These are phyloP conservation scores for Celastrina argiolus DNA, from an alignment of 2,888 invertebrate species.

Conservation along the genomic window DNA sequence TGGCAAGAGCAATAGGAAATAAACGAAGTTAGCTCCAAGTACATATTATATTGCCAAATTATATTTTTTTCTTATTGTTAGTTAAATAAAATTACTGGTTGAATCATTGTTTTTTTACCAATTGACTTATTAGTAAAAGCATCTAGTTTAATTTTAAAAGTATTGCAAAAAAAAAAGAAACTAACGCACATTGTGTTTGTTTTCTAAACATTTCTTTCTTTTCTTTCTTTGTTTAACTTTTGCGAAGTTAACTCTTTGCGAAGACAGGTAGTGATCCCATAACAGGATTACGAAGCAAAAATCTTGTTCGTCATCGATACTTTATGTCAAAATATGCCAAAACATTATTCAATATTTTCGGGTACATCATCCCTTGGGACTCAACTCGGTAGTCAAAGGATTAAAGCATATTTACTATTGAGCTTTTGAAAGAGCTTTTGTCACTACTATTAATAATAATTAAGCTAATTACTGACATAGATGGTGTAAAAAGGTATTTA, in stretches of 20 bases:
- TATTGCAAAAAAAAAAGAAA: conserved; percentile 10
- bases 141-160: too few species aligned
- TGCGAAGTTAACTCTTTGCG: neutral
- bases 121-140: too few species aligned
- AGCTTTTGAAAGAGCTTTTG: neutral
- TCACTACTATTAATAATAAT: neutral
- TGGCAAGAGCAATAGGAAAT: neutral
- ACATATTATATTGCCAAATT: too few species aligned
- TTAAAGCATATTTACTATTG: neutral
- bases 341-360: conserved; percentile 55
- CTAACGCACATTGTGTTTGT: neutral
- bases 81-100: neutral
- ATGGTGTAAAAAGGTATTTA: neutral
- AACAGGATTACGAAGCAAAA: conserved; percentile 58
- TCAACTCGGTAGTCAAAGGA: conserved; percentile 12
- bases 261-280: conserved; percentile 52
- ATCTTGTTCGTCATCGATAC: conserved; percentile 35
- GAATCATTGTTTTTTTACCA: too few species aligned
- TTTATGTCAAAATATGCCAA: conserved; percentile 70
- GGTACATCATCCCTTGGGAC: conserved; percentile 52
- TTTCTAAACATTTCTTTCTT: neutral
- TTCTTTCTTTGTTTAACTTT: conserved; percentile 10
- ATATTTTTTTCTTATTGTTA: too few species aligned
- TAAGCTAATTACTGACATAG: neutral
- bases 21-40: conserved; percentile 45